phyloP scores from a whole-genome alignment of 1,140 invertebrate species.

The Halictus rubicundus region DNA sequence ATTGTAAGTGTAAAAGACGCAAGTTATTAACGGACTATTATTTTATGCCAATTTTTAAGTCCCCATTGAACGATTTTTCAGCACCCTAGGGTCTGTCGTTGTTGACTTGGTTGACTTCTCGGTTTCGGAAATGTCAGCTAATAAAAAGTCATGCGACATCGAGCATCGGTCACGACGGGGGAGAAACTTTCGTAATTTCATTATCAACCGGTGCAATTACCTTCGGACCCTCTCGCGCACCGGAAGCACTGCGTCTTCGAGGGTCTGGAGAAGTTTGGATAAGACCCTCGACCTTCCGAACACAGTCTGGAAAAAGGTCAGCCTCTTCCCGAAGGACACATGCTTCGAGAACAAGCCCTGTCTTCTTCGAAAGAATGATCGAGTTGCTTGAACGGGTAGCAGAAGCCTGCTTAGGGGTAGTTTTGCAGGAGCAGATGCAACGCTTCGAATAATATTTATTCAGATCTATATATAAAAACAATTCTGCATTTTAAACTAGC shows the following conservation, averaged over 20 bases:
- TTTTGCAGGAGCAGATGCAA: too few relatives aligned
- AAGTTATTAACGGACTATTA: too few relatives aligned
- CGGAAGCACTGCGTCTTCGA: background rate
- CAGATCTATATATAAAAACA: too few relatives aligned
- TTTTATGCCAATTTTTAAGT: too few relatives aligned
- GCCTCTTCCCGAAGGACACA: conserved; percentile 6
- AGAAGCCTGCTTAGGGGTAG: too few relatives aligned
- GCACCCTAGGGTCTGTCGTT: conserved; percentile 47
- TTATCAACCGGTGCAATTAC: conserved; percentile 24
- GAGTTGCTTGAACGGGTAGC: background rate
- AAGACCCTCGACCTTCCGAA: conserved; percentile 21
- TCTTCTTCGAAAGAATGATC: background rate
- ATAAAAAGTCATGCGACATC: conserved; percentile 81
- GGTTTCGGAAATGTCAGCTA: conserved; percentile 81
- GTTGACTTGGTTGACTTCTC: conserved; percentile 55
- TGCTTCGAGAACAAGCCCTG: background rate
- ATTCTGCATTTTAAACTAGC: too few relatives aligned
- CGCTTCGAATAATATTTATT: too few relatives aligned
- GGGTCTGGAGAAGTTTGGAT: background rate
- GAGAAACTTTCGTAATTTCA: conserved; percentile 63
- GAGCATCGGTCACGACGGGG: conserved; percentile 63
- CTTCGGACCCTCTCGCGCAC: background rate
- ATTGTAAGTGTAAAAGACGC: too few relatives aligned
- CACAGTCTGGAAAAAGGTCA: conserved; percentile 15
- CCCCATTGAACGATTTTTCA: conserved; percentile 66